Base-by-base conservation (phyloP, 2,888 invertebrate genomes). In the Pristionchus mayeri region DNA sequence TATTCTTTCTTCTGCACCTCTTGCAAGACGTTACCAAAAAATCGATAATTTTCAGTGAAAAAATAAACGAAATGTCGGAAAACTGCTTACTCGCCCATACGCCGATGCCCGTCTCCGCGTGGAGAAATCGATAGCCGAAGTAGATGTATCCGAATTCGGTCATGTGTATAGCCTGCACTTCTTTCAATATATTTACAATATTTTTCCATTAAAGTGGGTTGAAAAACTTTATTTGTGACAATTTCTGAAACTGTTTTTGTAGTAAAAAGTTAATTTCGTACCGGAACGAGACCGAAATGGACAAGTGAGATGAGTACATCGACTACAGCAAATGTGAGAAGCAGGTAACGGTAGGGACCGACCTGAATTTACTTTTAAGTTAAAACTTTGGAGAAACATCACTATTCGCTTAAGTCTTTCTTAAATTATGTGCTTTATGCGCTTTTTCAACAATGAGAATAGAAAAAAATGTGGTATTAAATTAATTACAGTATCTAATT, bases 101-200 rank as follows among this genome's bases (percentile, higher is more conserved):
- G 13, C 67, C 67, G 27, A 60, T 13, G 9, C 4, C 67, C 4
- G 37, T 37, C 21, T 27, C 9, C 67, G 18, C 24, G 67, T 27
- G 27, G 21, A 67, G 34, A 16, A 67, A 67, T 13, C 34, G 67
- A 18, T 37, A 34, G 3, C 67, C 67, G 18, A n/a, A 67, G 67
- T 7, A 67, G 37, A 67, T 67, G 67, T 34, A 67, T 6, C 67
- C 67, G 67, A 67, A 67, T 3, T 67, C 67, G 18, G 67, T 37
- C 37, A 67, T 67, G 18, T 67, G 60, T 2, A 63, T n/a, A 3
- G 37, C 37, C 37, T 67, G n/a, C 37, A 3, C 21, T 18, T 16
- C 30, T 6, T 37, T 67, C 11, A 16, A 34, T n/a, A n/a, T n/a
- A n/a, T n/a, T n/a, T n/a, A n/a, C n/a, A n/a, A n/a, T n/a, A n/a